Evolutionary conservation across 2,888 invertebrate species (phyloP).

Genomic region (Aphelenchoides bicaudatus): DNA sequence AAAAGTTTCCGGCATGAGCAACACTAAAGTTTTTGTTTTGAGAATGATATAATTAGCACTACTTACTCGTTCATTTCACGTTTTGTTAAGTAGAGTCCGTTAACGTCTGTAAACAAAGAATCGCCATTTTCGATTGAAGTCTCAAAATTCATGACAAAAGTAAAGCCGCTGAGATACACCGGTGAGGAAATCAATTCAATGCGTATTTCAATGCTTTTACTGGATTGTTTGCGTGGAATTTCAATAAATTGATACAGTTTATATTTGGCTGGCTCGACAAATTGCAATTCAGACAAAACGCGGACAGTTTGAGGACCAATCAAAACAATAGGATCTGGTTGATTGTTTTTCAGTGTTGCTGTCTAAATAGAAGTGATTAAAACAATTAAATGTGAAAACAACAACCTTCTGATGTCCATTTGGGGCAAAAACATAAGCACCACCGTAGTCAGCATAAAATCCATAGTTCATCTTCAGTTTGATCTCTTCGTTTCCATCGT

Average conservation of each 20-base stretch:
- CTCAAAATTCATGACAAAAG: constrained; percentile 24
- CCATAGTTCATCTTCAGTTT: constrained; percentile 10
- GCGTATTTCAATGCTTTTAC: constrained; percentile 9
- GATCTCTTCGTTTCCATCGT: constrained; percentile 1
- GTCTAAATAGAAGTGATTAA: neutral
- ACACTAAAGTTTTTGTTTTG: neutral
- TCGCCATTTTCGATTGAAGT: constrained; percentile 18
- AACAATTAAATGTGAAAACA: neutral
- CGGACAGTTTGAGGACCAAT: constrained; percentile 9
- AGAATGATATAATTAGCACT: neutral
- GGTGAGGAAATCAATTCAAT: constrained; percentile 22
- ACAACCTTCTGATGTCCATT: neutral
- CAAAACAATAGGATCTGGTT: neutral
- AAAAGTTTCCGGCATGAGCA: constrained; percentile 34
- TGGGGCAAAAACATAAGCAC: constrained; percentile 29
- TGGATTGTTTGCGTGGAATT: neutral
- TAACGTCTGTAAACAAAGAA: constrained; percentile 38
- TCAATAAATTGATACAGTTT: constrained; percentile 4
- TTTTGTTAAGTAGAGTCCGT: constrained; percentile 37
- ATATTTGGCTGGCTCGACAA: neutral
- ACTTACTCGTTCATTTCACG: constrained; percentile 30
- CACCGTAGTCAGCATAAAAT: constrained; percentile 26
- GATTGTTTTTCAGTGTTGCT: neutral
- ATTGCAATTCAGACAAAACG: neutral
- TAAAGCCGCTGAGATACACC: constrained; percentile 13